Conservation (phyloP, 2,113 vertebrate genomes). For the Merops nubicus region DNA sequence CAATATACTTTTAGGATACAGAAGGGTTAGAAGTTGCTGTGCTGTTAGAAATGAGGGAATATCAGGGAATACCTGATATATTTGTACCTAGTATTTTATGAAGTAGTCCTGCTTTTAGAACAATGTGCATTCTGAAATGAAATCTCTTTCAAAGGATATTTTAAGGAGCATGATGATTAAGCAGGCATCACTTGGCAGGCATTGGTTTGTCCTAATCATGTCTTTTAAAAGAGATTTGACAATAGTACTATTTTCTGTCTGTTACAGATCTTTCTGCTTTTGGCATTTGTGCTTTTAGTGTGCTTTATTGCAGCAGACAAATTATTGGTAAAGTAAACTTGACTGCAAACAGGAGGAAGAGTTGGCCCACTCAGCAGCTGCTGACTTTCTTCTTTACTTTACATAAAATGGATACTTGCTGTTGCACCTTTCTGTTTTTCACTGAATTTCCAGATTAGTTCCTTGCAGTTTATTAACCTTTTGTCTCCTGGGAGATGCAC, state of each 20-base stretch:
- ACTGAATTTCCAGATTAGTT: background rate
- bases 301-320: background rate
- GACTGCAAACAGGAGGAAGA: background rate
- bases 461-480: background rate
- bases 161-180: background rate
- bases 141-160: background rate
- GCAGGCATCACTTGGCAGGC: background rate
- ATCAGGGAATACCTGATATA: background rate
- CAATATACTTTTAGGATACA: background rate
- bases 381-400: background rate
- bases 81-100: background rate
- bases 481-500: background rate
- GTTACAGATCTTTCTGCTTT: background rate
- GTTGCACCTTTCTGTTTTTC: background rate
- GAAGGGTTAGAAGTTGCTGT: background rate
- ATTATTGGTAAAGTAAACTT: background rate
- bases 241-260: background rate
- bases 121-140: background rate
- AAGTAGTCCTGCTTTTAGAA: background rate
- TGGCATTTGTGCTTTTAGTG: background rate
- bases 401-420: background rate
- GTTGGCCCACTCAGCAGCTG: background rate
- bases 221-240: background rate
- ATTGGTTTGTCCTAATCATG: background rate
- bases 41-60: background rate